Conservation (phyloP, 2,113 vertebrate species). For the Pseudonaja textilis region DNA sequence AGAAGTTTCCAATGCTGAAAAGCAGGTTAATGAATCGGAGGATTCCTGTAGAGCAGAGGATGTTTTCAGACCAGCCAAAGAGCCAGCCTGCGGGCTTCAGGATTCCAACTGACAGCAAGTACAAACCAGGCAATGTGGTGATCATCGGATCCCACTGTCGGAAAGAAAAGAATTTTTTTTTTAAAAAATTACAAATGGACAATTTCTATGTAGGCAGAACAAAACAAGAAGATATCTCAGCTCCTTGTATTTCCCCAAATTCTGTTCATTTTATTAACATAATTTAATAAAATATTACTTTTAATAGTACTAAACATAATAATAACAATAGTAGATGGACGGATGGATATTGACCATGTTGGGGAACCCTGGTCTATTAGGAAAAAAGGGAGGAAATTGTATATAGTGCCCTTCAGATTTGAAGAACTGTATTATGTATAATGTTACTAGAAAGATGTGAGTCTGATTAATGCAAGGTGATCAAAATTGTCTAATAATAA, state of each 20-base stretch:
- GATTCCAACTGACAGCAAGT: constrained; percentile 85
- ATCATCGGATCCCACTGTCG: constrained; percentile 97
- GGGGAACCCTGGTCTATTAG: not conserved
- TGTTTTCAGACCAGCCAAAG: constrained; percentile 76
- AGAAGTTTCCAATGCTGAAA: constrained; percentile 91
- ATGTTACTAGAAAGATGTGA: no score
- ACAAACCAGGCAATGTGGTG: constrained; percentile 91
- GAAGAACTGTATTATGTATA: not conserved
- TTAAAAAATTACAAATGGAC: not conserved
- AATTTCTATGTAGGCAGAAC: not conserved
- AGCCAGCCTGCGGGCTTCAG: constrained; percentile 87
- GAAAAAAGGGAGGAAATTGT: not conserved
- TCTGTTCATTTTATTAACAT: not conserved
- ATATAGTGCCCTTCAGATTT: not conserved
- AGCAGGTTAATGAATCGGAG: constrained; percentile 94
- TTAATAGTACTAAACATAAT: not conserved
- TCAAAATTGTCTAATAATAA: no score
- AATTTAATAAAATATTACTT: not conserved
- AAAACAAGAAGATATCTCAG: not conserved
- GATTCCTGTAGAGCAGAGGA: constrained; percentile 89
- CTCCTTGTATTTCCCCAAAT: not conserved
- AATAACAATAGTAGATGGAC: not conserved
- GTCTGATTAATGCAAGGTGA: no score
- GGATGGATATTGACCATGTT: not conserved
- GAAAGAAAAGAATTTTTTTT: constrained; percentile 6